A percentile compares a stretch with the other conserved stretches of the same genome.
Conservation (phyloP, 37 sponge, comb jelly and placozoan genomes). For the Lycopodina hypogea region DNA sequence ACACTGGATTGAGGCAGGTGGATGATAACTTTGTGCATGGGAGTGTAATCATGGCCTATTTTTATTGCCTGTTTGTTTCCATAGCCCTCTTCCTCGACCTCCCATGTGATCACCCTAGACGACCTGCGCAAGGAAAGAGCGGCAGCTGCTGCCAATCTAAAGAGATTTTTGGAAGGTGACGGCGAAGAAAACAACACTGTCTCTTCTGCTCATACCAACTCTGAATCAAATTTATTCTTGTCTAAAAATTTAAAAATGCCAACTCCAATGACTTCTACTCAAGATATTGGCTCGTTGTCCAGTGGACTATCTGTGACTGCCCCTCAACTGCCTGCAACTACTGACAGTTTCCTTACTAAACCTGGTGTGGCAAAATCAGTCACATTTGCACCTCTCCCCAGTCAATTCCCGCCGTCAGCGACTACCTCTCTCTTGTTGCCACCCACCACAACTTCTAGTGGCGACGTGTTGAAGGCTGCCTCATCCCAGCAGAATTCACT, state of each 20-base stretch:
- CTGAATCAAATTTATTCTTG: background rate
- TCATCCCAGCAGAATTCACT: background rate
- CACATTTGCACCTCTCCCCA: conserved; percentile 3
- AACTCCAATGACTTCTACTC: background rate
- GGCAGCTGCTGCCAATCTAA: conserved; percentile 13
- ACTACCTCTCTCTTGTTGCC: background rate
- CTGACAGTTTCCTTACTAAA: background rate
- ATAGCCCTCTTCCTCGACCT: conserved; percentile 21
- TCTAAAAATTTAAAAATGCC: background rate
- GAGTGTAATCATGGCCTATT: too few species aligned
- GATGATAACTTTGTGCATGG: background rate
- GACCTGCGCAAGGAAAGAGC: conserved; percentile 38
- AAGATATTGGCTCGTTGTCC: background rate
- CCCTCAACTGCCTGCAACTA: background rate
- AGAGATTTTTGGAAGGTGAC: conserved; percentile 3
- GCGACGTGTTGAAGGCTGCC: background rate
- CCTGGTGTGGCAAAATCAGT: background rate
- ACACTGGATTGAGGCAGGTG: background rate
- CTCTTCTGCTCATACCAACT: background rate
- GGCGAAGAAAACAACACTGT: background rate
- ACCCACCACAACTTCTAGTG: background rate
- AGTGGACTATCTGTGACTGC: background rate
- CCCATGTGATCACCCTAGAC: conserved; percentile 23
- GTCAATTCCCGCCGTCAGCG: background rate
- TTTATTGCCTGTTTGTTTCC: too few species aligned